These are phyloP conservation scores for Basileuterus tristriatus DNA, from an alignment of 2,797 vertebrate genomes.

Conservation along the genomic window DNA sequence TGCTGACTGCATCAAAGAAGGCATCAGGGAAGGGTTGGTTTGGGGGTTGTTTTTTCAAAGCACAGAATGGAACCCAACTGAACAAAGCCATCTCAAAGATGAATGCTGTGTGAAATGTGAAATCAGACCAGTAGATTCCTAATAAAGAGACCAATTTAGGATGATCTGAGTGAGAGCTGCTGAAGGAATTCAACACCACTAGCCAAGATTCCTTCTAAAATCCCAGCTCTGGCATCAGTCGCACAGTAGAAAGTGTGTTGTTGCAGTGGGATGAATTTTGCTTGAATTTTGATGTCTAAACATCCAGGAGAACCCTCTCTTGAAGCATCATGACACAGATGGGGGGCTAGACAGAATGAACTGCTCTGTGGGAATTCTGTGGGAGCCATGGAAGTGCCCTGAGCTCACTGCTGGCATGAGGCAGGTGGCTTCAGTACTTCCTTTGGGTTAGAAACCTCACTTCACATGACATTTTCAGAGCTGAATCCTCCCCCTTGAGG, in stretches of 20 bases:
- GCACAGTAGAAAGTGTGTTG: accelerated
- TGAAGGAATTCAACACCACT: not conserved
- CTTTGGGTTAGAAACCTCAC: not conserved
- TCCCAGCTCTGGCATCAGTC: not conserved
- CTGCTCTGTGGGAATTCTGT: not conserved
- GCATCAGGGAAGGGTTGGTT: not conserved
- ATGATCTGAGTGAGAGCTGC: not conserved
- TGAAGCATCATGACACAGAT: not conserved
- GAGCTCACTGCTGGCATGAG: not conserved
- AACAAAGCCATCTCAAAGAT: not conserved
- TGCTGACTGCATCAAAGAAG: not conserved
- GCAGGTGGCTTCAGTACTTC: not conserved
- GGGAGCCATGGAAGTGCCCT: not conserved
- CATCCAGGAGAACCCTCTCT: not conserved
- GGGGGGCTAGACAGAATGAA: not conserved
- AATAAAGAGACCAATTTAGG: not conserved
- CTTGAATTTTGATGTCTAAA: not conserved
- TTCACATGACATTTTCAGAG: not conserved
- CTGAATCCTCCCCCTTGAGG: not conserved
- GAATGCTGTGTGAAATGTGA: not conserved
- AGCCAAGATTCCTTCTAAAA: not conserved
- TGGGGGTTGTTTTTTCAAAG: not conserved
- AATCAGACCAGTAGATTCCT: not conserved
- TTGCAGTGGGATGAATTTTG: not conserved
- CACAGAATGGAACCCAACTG: not conserved